A percentile compares a stretch with the other conserved stretches of the same genome.
Evolutionary conservation across 2,888 invertebrate genomes (phyloP).

Genomic region (Hoplodrina ambigua): DNA sequence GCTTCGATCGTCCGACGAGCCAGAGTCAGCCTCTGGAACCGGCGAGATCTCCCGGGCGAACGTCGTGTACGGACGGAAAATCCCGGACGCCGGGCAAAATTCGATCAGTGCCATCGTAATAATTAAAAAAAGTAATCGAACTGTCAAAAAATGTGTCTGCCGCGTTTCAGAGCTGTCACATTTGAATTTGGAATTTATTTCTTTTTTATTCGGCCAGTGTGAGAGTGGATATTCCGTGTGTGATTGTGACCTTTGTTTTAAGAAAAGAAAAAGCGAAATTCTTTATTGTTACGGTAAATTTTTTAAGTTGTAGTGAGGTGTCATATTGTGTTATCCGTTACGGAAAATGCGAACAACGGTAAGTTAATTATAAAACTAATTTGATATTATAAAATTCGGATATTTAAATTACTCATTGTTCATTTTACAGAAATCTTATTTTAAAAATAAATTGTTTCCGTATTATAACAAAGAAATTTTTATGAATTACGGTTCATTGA

Average conservation of each 20-base stretch:
- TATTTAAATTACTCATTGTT: slow-evolving; percentile 10
- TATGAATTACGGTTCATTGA: slow-evolving; percentile 10
- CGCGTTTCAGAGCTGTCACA: slow-evolving; percentile 65
- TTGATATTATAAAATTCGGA: background rate
- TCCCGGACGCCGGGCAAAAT: slow-evolving; percentile 65
- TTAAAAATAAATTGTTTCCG: background rate
- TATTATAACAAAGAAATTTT: slow-evolving; percentile 1
- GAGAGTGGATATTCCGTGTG: slow-evolving; percentile 73
- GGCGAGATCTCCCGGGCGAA: slow-evolving; percentile 81
- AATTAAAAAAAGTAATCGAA: slow-evolving; percentile 66
- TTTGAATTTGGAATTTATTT: slow-evolving; percentile 76
- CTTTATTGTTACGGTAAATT: slow-evolving; percentile 39
- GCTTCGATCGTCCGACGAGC: slow-evolving; percentile 81
- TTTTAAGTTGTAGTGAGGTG: slow-evolving; percentile 56
- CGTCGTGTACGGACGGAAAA: slow-evolving; percentile 69
- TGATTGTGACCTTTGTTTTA: slow-evolving; percentile 72
- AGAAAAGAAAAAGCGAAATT: slow-evolving; percentile 44
- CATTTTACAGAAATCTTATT: background rate
- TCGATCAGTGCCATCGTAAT: slow-evolving; percentile 67
- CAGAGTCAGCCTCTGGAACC: slow-evolving; percentile 86
- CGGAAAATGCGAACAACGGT: slow-evolving; percentile 52
- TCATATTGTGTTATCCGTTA: slow-evolving; percentile 43
- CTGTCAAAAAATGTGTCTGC: slow-evolving; percentile 65
- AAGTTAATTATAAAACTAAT: slow-evolving; percentile 36
- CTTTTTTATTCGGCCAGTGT: slow-evolving; percentile 70